Conservation (phyloP, 1,140 invertebrate species). For the Homalodisca vitripennis region DNA sequence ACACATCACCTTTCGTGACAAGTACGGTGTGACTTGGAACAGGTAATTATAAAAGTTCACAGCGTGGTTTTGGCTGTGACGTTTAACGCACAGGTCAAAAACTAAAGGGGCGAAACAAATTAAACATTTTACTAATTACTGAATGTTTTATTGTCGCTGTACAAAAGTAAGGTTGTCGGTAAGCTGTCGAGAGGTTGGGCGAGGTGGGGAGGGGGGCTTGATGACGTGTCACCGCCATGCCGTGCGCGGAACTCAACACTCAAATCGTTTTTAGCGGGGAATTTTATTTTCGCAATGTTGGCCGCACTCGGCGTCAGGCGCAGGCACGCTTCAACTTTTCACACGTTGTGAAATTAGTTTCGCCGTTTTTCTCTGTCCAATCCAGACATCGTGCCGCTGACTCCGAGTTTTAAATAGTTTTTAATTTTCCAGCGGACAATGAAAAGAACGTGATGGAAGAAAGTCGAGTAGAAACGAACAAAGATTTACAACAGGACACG, state of each 20-base stretch:
- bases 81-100: background rate
- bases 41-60: background rate
- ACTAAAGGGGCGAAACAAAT: background rate
- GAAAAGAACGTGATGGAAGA: background rate
- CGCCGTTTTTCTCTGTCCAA: conserved; percentile 7
- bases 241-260: background rate
- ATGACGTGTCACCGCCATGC: conserved; percentile 9
- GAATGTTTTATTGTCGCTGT: conserved; percentile 10
- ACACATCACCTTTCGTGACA: background rate
- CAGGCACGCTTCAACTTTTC: conserved; percentile 25
- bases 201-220: background rate
- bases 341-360: conserved; percentile 24
- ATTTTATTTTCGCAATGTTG: conserved; percentile 25
- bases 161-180: background rate
- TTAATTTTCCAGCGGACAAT: background rate
- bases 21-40: background rate
- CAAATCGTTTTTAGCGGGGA: conserved; percentile 23
- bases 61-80: too few relatives aligned
- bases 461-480: background rate
- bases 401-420: conserved; percentile 4
- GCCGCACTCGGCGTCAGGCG: conserved; percentile 8
- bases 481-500: conserved; percentile 21
- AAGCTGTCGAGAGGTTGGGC: background rate
- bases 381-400: background rate
- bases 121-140: conserved; percentile 14